Evolutionary conservation across 1,140 invertebrate genomes (phyloP).

Genomic region (Cydia amplana): DNA sequence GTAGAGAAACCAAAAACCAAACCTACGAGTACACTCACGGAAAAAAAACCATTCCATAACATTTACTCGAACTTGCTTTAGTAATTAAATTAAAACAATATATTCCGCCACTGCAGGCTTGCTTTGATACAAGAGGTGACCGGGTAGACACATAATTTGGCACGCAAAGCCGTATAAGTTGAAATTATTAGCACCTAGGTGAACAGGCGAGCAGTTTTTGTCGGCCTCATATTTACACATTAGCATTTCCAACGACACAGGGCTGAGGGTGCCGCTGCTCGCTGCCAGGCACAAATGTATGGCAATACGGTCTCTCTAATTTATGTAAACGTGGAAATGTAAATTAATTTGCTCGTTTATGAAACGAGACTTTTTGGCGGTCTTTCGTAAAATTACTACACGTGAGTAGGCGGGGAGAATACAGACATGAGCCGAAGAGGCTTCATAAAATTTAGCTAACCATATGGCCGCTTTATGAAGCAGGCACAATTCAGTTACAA

Average conservation of each 20-base stretch:
- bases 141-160: constrained; percentile 32
- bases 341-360: constrained; percentile 63
- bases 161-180: constrained; percentile 47
- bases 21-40: too few relatives aligned
- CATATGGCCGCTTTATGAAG: constrained; percentile 27
- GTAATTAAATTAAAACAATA: constrained; percentile 25
- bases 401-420: constrained; percentile 34
- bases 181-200: constrained; percentile 53
- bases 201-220: constrained; percentile 53
- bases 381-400: constrained; percentile 44
- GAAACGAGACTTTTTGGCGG: constrained; percentile 52
- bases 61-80: not conserved
- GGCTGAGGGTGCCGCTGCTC: constrained; percentile 36
- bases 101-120: constrained; percentile 21
- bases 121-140: constrained; percentile 29
- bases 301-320: constrained; percentile 51
- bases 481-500: constrained; percentile 19
- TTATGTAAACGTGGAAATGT: constrained; percentile 64
- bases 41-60: too few relatives aligned
- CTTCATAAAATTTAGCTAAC: constrained; percentile 12
- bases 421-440: constrained; percentile 5
- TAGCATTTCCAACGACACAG: constrained; percentile 53
- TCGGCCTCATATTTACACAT: constrained; percentile 53
- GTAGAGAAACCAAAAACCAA: too few relatives aligned
- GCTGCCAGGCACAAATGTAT: constrained; percentile 40